phyloP scores from a whole-genome alignment of 2,113 vertebrate species.

The Leucoraja erinaceus region DNA sequence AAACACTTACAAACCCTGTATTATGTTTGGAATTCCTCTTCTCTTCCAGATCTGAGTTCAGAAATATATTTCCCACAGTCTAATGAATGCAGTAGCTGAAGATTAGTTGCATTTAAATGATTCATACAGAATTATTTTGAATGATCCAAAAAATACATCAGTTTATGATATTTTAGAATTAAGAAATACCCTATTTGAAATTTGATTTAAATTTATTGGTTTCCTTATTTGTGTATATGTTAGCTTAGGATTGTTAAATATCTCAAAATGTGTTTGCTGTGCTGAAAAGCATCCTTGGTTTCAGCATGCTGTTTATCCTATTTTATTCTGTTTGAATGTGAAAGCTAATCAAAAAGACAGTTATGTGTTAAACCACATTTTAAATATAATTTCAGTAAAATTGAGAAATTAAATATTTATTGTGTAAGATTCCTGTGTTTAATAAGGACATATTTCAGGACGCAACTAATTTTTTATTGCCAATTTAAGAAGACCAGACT shows the following conservation, averaged over 20 bases:
- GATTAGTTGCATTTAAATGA: constrained; percentile 40
- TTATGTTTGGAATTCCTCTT: constrained; percentile 52
- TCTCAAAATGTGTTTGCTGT: neutral
- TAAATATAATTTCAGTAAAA: neutral
- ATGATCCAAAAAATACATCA: neutral
- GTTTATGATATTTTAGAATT: neutral
- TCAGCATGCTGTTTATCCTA: neutral
- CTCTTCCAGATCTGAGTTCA: constrained; percentile 58
- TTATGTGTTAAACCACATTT: neutral
- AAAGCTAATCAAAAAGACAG: neutral
- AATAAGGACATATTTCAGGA: neutral
- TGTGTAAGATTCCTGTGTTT: neutral
- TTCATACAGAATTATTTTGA: constrained; percentile 41
- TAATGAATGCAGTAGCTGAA: constrained; percentile 40
- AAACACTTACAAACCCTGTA: constrained; percentile 43
- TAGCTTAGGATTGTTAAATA: neutral
- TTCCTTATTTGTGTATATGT: neutral
- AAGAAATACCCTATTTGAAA: neutral
- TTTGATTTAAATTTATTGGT: too few species aligned
- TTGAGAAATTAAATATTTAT: constrained; percentile 12
- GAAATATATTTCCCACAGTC: constrained; percentile 47
- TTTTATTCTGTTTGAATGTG: neutral
- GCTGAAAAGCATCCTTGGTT: neutral
- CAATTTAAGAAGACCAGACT: neutral
- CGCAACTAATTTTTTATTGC: neutral